These are phyloP conservation scores for Drosophila pandora DNA, from an alignment of 1,140 invertebrate genomes.

Conservation along the genomic window DNA sequence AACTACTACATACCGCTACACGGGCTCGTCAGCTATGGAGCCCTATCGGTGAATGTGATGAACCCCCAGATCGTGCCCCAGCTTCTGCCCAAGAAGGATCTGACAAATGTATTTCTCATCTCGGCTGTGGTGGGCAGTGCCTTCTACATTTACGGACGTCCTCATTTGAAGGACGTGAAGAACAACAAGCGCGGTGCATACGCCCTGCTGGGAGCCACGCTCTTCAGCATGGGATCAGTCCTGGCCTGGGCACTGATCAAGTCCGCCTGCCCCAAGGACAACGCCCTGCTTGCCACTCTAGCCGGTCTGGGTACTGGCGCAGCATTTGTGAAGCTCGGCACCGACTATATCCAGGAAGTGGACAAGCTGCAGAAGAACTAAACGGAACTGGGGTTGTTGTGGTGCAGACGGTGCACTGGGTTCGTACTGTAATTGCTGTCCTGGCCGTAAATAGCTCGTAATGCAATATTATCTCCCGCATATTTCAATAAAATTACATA, in stretches of 20 bases:
- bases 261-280: slow-evolving; percentile 87
- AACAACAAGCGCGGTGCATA: slow-evolving; percentile 84
- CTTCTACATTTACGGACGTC: slow-evolving; percentile 87
- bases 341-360: slow-evolving; percentile 84
- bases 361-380: slow-evolving; percentile 69
- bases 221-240: slow-evolving; percentile 90
- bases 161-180: slow-evolving; percentile 84
- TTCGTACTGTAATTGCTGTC: slow-evolving; percentile 31
- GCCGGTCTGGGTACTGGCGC: slow-evolving; percentile 87
- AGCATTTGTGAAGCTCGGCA: slow-evolving; percentile 86
- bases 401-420: slow-evolving; percentile 17
- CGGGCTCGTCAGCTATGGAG: slow-evolving; percentile 86
- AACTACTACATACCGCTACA: slow-evolving; percentile 87
- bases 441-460: slow-evolving; percentile 20
- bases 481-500: slow-evolving; percentile 33
- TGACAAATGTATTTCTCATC: slow-evolving; percentile 85
- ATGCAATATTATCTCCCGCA: slow-evolving; percentile 36
- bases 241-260: slow-evolving; percentile 89
- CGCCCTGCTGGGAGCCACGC: slow-evolving; percentile 87
- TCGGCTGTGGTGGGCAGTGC: slow-evolving; percentile 86
- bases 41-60: slow-evolving; percentile 88
- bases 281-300: slow-evolving; percentile 85
- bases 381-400: background rate
- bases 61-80: slow-evolving; percentile 86
- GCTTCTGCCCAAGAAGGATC: slow-evolving; percentile 78